Percentiles rank a stretch among this genome's conserved stretches.
Conservation (phyloP, 37 sponge, comb jelly and placozoan species). For the Theonella swinhoei region DNA sequence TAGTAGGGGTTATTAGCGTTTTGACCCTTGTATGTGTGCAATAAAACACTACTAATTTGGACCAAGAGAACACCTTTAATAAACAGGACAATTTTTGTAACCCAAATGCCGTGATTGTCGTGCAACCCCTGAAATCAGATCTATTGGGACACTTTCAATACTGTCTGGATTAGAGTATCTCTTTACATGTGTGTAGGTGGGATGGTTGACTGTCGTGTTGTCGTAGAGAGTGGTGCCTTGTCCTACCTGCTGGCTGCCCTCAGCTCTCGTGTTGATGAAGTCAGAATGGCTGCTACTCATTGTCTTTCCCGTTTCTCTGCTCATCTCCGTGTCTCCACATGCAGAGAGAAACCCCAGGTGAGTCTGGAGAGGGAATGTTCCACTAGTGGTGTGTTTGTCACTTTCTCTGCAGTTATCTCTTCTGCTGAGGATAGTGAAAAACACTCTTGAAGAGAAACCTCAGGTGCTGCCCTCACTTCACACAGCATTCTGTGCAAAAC, state of each 20-base stretch:
- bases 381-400: not conserved
- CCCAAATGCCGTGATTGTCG: too few relatives aligned
- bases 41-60: too few relatives aligned
- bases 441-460: slow-evolving; percentile 20
- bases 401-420: slow-evolving; percentile 28
- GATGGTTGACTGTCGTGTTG: slow-evolving; percentile 69
- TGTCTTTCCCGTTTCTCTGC: slow-evolving; percentile 50
- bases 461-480: slow-evolving; percentile 18
- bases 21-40: too few relatives aligned
- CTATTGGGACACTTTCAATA: too few relatives aligned
- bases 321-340: slow-evolving; percentile 59
- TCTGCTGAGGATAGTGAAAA: slow-evolving; percentile 47
- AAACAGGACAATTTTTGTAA: too few relatives aligned
- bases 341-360: slow-evolving; percentile 83
- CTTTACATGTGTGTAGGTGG: slow-evolving; percentile 31
- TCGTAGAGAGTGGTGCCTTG: slow-evolving; percentile 71
- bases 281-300: slow-evolving; percentile 63
- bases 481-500: slow-evolving; percentile 12
- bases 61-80: too few relatives aligned
- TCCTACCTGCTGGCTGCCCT: slow-evolving; percentile 60
- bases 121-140: too few relatives aligned
- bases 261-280: slow-evolving; percentile 39
- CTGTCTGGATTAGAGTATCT: too few relatives aligned
- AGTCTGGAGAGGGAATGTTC: not conserved
- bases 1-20: too few relatives aligned